Base-by-base conservation (phyloP, 2,888 invertebrate species). In the Villa cingulata region DNA sequence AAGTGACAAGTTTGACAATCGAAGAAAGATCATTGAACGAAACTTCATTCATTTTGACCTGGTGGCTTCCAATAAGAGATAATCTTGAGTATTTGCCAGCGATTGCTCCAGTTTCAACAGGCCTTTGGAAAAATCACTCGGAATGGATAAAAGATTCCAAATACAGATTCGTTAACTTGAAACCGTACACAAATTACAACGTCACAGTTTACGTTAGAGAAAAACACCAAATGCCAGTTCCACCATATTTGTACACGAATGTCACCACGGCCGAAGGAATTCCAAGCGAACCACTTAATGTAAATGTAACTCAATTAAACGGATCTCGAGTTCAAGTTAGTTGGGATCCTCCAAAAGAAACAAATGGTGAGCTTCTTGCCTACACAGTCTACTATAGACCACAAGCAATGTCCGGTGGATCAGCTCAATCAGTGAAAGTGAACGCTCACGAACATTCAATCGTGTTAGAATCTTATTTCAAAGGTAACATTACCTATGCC, bases 181-280 rank as follows among this genome's bases (percentile, higher is more conserved):
- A 75, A 51, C 80, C 88, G 0, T 83, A 71, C 58, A 86, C 86
- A 0, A 70, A 72, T n/a, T 89, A 89, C 61, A 86, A 86, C 55
- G 73, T 87, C 50, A 87, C 86, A 0, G 81, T 88, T 44, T 86
- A 80, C 63, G 82, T 85, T 0, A 71, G 76, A 46, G 71, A 74
- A 52, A 74, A 75, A 54, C 74, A 74, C 37, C 69, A 63, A 18
- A 63, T 60, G 2, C 55, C 55, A 34, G 74, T 75, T 0, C 75
- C 81, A 1, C 83, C 86, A 1, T 76, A 75, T 38, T 76, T 76
- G 57, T 81, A 72, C 58, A 69, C 75, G 5, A 71, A 74, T 42
- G 74, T 77, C 0, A 76, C 69, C n/a, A 87, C 87, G 0, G 73
- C 72, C 1, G 82, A 84, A 70, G 81, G 80, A 62, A 75, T 75